Evolutionary conservation across 2,113 vertebrate species (phyloP).

Genomic region (Edolisoma coerulescens): DNA sequence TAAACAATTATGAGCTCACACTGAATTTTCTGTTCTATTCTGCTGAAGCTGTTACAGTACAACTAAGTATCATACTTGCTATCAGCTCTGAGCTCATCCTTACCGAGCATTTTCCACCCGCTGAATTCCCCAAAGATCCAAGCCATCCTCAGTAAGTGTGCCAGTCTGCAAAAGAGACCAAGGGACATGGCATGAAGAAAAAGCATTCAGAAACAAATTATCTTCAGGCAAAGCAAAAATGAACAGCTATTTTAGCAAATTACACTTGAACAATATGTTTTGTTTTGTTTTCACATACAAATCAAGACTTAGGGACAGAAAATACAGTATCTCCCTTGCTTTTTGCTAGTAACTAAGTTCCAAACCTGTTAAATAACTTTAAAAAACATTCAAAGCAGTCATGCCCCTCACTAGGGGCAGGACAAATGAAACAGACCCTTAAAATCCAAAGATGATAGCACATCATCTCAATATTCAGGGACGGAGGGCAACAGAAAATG

Average conservation of each 20-base stretch:
- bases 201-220: neutral
- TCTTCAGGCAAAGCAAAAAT: neutral
- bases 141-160: slow-evolving; percentile 95
- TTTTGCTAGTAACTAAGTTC: neutral
- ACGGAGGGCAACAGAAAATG: neutral
- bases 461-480: neutral
- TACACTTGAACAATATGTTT: neutral
- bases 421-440: neutral
- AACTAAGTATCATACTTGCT: neutral
- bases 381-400: neutral
- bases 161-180: slow-evolving; percentile 80
- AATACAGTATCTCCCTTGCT: neutral
- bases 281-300: neutral
- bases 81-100: neutral
- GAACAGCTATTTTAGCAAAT: neutral
- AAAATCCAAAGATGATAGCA: neutral
- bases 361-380: neutral
- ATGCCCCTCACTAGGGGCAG: neutral
- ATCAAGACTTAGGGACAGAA: neutral
- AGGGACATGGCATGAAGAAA: neutral
- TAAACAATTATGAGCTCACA: neutral
- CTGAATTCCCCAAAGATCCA: slow-evolving; percentile 95
- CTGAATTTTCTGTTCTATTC: neutral
- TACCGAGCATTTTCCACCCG: slow-evolving; percentile 86
- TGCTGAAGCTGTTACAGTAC: neutral